Evolutionary conservation across 2,113 vertebrate genomes (phyloP), one percentile per base, ranked within the genome.

Genomic region (Cryptotis parvus): DNA sequence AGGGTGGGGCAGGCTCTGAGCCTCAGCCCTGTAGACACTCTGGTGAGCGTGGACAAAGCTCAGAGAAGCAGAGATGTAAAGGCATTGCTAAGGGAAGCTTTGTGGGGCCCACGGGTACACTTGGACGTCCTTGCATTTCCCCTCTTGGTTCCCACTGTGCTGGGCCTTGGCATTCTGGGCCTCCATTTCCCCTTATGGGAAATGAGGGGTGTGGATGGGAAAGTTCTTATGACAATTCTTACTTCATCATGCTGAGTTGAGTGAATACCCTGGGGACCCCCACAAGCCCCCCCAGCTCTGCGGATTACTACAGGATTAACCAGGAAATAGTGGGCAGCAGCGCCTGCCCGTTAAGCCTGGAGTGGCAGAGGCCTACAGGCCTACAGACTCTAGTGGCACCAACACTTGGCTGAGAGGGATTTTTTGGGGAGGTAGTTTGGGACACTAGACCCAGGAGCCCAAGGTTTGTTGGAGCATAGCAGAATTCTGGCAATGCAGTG

Each of bases 281-380:
- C 27, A 0, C 0, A 41, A 18, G 65, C 12, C 0, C 24, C n/a
- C 27, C 0, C 0, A 41, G 22, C 22, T 43, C 49, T 52, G 55
- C n/a, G 8, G 26, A 37, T 81, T 15, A 72, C 22, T 4, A 4
- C 10, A 15, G 79, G 58, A 33, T 11, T 22, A 9, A 15, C 0
- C 4, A 6, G 2, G 24, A 9, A 35, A 6, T 1, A 37, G 68
- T 11, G 18, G 52, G 9, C 3, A 74, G 49, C 55, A 43, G 39
- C 61, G 20, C 31, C 22, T 49, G 45, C 45, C 45, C 14, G 45
- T 14, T 14, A 49, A 11, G 14, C 45, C 45, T 49, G 45, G 45
- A 49, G 45, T 49, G 45, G 14, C 45, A 49, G 45, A 49, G 14
- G 45, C 45, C 45, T 49, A 49, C 45, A 49, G 45, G 45, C 45